Evolutionary conservation across 2,888 invertebrate genomes (phyloP).

Genomic region (Clivina fossor): DNA sequence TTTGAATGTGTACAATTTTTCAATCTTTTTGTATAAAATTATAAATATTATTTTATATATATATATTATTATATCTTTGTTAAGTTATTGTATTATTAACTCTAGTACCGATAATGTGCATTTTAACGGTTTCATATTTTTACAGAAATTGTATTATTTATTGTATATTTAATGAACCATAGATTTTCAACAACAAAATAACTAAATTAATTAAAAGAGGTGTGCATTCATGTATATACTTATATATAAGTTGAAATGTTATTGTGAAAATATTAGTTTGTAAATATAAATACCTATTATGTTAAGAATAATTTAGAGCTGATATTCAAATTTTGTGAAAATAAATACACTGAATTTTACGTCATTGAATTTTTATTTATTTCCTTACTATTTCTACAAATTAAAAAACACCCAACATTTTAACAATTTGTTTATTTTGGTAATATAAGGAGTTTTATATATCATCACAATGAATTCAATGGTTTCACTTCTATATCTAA

Average conservation of each 20-base stretch:
- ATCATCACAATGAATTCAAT: too few relatives aligned
- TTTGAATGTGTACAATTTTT: background rate
- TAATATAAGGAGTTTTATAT: too few relatives aligned
- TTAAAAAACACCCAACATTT: too few relatives aligned
- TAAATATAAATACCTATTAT: constrained; percentile 24
- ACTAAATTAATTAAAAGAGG: too few relatives aligned
- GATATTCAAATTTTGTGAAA: constrained; percentile 34
- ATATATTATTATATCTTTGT: background rate
- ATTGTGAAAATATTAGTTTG: constrained; percentile 34
- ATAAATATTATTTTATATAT: background rate
- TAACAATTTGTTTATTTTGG: too few relatives aligned
- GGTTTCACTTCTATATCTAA: too few relatives aligned
- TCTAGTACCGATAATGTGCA: constrained; percentile 26
- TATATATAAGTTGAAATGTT: constrained; percentile 28
- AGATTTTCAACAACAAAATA: too few relatives aligned
- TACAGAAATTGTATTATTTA: constrained; percentile 31
- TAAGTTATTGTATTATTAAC: too few relatives aligned
- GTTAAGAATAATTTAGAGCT: constrained; percentile 28
- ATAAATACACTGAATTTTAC: constrained; percentile 30
- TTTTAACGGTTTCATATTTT: constrained; percentile 28
- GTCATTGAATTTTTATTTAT: too few relatives aligned
- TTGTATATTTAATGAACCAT: constrained; percentile 24
- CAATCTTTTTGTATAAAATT: background rate
- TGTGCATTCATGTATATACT: constrained; percentile 32
- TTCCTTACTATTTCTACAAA: too few relatives aligned